phyloP scores from a whole-genome alignment of 1,140 invertebrate species.

The Whitmania pigra region DNA sequence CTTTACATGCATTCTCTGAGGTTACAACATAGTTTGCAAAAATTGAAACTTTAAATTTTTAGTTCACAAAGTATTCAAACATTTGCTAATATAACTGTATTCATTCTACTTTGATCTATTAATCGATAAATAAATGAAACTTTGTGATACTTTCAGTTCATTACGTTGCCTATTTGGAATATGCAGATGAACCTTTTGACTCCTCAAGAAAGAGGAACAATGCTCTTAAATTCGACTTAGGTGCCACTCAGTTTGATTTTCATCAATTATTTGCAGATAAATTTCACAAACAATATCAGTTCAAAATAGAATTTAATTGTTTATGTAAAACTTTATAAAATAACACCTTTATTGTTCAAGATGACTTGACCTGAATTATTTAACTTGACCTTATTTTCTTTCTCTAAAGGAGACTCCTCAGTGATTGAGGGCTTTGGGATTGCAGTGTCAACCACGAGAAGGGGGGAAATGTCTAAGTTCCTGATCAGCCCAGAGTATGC shows the following conservation, averaged over 20 bases:
- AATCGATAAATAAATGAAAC: neutral
- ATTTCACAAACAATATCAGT: too few relatives aligned
- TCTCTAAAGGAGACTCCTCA: neutral
- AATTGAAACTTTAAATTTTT: neutral
- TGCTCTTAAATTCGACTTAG: constrained; percentile 27
- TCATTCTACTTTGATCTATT: neutral
- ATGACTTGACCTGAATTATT: too few relatives aligned
- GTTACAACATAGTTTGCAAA: neutral
- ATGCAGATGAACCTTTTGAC: constrained; percentile 58
- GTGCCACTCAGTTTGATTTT: constrained; percentile 23
- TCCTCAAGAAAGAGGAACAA: constrained; percentile 47
- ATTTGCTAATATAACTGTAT: neutral
- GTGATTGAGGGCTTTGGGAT: constrained; percentile 55
- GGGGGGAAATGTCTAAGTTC: constrained; percentile 55
- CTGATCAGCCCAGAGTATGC: constrained; percentile 53
- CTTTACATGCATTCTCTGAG: neutral
- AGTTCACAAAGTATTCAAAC: neutral
- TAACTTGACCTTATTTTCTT: constrained; percentile 21
- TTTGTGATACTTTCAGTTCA: constrained; percentile 42
- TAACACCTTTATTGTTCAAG: too few relatives aligned
- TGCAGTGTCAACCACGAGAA: constrained; percentile 52
- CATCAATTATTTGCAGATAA: constrained; percentile 21
- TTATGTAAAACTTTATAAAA: too few relatives aligned
- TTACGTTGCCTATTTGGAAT: constrained; percentile 58
- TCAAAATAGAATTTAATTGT: too few relatives aligned